These are phyloP conservation scores for Psilopsiagon aurifrons DNA, from an alignment of 2,113 vertebrate species.

Conservation along the genomic window DNA sequence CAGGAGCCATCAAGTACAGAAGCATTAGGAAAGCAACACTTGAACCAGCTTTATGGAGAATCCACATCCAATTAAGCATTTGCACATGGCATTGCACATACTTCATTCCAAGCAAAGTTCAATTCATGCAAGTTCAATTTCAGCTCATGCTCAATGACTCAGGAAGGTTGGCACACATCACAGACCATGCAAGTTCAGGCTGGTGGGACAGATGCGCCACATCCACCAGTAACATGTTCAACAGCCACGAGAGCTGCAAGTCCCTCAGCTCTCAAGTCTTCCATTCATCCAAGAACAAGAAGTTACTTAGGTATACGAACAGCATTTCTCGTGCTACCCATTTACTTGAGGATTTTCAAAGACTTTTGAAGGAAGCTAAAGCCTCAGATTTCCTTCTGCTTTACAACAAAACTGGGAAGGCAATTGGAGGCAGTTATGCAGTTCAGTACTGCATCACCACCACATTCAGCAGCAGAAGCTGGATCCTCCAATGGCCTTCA, in stretches of 20 bases:
- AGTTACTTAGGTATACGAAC: fast-evolving
- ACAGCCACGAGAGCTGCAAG: fast-evolving
- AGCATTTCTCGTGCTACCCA: neutral
- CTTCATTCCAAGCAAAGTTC: neutral
- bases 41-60: neutral
- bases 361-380: neutral
- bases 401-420: neutral
- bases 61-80: neutral
- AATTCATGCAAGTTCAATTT: neutral
- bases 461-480: fast-evolving
- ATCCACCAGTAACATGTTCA: fast-evolving
- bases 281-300: neutral
- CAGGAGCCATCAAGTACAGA: neutral
- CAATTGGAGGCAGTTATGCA: fast-evolving
- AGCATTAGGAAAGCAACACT: fast-evolving
- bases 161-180: fast-evolving
- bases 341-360: neutral
- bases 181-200: neutral
- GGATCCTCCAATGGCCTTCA: neutral
- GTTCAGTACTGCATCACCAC: neutral
- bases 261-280: neutral
- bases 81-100: fast-evolving
- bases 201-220: neutral
- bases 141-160: neutral
- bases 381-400: fast-evolving